Base-by-base conservation (phyloP, 2,888 invertebrate species). In the Aleiodes alternator region DNA sequence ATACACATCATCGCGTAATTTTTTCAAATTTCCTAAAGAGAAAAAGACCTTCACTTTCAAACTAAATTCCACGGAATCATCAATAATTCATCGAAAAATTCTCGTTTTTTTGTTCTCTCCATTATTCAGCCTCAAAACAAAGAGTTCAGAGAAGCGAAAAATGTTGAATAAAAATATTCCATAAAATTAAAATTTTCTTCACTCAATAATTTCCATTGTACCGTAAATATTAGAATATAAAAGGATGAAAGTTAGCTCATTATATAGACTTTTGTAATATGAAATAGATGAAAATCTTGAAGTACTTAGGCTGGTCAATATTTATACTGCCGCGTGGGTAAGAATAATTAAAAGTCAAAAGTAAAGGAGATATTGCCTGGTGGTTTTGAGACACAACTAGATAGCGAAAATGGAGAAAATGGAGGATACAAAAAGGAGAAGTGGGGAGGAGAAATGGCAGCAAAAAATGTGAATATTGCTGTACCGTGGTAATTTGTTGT, bases 401-500 rank as follows among this genome's bases (percentile, higher is more conserved):
- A 53, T 14, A 53, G 53, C 53, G 34, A 70, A 59, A 66, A 71
- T 11, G 50, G 23, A 43, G 12, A 66, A 51, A n/a, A 53, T 43
- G 43, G 43, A 43, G 43, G 43, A 43, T 43, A 7, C 43, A 43
- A 34, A 34, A 43, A 43, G 8, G 43, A 9, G 4, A 11, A 31
- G 38, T 2, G 48, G 8, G 31, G 55, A 23, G 3, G 48, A 12
- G 31, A 53, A 16, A 73, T 34, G 6, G 34, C 4, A 29, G n/a
- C 23, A 66, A 38, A 23, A 31, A 68, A 75, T 51, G 71, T 69
- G 53, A 70, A 51, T 71, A 71, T 73, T 69, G 59, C 55, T 57
- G 5, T 43, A 71, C 71, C 71, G 23, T 14, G 34, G 69, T 76
- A 78, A 76, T 78, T 78, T 76, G 78, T 76, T 78, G 75, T 76